Conservation (phyloP, 2,797 vertebrate species). For the Mustela erminea region DNA sequence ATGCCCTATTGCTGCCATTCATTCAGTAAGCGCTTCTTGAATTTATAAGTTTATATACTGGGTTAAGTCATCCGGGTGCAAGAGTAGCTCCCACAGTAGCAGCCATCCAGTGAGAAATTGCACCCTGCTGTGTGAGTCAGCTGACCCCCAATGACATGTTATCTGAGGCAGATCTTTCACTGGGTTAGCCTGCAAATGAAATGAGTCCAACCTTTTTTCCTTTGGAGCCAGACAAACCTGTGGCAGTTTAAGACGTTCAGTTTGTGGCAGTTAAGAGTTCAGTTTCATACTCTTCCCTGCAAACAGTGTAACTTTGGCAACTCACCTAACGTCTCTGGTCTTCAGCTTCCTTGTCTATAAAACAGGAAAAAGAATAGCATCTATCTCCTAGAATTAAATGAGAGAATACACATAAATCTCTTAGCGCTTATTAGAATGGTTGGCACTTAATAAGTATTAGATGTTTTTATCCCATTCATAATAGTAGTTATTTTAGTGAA, state of each 20-base stretch:
- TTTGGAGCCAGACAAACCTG: background rate
- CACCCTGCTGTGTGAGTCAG: background rate
- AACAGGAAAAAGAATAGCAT: background rate
- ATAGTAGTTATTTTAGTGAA: slow-evolving; percentile 47
- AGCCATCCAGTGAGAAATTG: background rate
- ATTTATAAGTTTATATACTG: slow-evolving; percentile 24
- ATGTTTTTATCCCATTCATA: slow-evolving; percentile 33
- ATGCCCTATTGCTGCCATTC: background rate
- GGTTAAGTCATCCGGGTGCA: background rate
- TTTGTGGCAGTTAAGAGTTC: background rate
- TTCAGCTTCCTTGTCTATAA: slow-evolving; percentile 2
- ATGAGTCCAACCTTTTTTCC: background rate
- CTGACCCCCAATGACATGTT: background rate
- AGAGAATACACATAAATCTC: background rate
- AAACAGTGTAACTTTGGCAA: background rate
- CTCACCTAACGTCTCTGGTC: slow-evolving; percentile 23
- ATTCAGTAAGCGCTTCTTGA: background rate
- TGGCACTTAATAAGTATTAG: slow-evolving; percentile 11
- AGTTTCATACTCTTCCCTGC: background rate
- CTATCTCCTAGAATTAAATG: background rate
- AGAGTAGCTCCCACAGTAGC: background rate
- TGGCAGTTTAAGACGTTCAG: too few relatives aligned
- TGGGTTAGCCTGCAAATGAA: background rate
- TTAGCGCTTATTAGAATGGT: background rate
- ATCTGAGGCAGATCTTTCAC: background rate